Evolutionary conservation across 2,797 vertebrate species (phyloP), one percentile per base, ranked within the genome.

Genomic region (Sebastes trivittatus): DNA sequence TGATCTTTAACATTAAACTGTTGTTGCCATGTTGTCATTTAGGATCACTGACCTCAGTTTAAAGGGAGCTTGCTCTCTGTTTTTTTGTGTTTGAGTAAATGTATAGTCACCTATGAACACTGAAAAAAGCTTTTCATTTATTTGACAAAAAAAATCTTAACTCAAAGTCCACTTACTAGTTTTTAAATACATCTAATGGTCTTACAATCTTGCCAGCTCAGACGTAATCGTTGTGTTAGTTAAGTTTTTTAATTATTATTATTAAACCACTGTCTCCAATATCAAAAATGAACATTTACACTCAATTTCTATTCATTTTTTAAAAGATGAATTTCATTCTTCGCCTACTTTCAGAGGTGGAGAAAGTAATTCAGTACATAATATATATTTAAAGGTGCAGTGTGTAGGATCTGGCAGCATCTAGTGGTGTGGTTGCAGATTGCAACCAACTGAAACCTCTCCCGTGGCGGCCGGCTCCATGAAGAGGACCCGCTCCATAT

Each of bases 1-100:
- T 70, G 69, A 86, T 80, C 69, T 78, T 69, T 27, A 67, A 77
- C 69, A 80, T 75, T 70, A 83, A 88, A 71, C 66, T 60, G 36
- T 62, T 69, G 61, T 62, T 32, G 55, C 23, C 25, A 14, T 23
- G 61, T 32, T 75, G 32, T 77, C 82, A 52, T 83, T 83, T 60
- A 62, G 60, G 58, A 58, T 80, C 20, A 67, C 80, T 77, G 79
- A 81, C 74, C 76, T 81, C 68, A 49, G 49, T 54, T 70, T 36
- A 11, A 72, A 72, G 52, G 62, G 22, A n/a, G 27, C 55, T 27
- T 56, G 22, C 72, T 20, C 3, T 61, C 27, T 1, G 1, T 20
- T 55, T 55, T 59, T 54, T 80, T 74, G 32, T 49, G 27, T 83
- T 54, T 73, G 36, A 76, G 73, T 38, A 70, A 83, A 79, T 30